These are phyloP conservation scores for Boloria selene DNA, from an alignment of 2,888 invertebrate species.

Conservation along the genomic window DNA sequence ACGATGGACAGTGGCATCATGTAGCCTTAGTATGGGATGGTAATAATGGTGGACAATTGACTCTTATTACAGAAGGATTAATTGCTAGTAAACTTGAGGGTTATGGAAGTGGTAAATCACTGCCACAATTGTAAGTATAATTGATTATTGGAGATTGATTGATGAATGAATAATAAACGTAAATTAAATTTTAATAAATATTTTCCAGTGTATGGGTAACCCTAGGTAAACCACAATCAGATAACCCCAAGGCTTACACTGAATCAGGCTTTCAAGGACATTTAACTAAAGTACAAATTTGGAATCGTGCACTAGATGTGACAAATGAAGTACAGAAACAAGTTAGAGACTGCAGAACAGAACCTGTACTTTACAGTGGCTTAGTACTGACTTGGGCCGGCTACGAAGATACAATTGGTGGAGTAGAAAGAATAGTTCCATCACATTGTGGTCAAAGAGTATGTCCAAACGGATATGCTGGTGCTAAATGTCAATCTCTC, in stretches of 20 bases:
- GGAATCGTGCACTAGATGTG: conserved; percentile 95
- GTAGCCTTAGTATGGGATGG: conserved; percentile 98
- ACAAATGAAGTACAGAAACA: conserved; percentile 96
- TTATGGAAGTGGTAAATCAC: conserved; percentile 90
- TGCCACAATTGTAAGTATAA: conserved; percentile 90
- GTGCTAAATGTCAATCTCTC: conserved; percentile 91
- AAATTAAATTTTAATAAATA: conserved; percentile 8
- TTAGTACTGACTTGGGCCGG: conserved; percentile 96
- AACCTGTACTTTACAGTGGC: conserved; percentile 93
- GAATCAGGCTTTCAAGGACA: conserved; percentile 98
- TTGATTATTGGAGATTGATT: not conserved
- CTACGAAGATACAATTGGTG: conserved; percentile 93
- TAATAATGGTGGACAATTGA: conserved; percentile 90
- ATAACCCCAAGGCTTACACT: conserved; percentile 90
- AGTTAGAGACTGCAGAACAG: conserved; percentile 95
- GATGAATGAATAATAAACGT: not conserved
- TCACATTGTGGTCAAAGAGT: conserved; percentile 95
- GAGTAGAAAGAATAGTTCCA: conserved; percentile 94
- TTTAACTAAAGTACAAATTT: conserved; percentile 95
- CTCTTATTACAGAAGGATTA: conserved; percentile 96
- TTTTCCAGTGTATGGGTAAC: conserved; percentile 93
- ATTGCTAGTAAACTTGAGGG: conserved; percentile 96
- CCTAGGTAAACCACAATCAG: conserved; percentile 93
- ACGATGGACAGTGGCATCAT: conserved; percentile 98
- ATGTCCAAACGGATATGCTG: conserved; percentile 94